phyloP scores from a whole-genome alignment of 2,797 vertebrate genomes.

The Characodon lateralis region DNA sequence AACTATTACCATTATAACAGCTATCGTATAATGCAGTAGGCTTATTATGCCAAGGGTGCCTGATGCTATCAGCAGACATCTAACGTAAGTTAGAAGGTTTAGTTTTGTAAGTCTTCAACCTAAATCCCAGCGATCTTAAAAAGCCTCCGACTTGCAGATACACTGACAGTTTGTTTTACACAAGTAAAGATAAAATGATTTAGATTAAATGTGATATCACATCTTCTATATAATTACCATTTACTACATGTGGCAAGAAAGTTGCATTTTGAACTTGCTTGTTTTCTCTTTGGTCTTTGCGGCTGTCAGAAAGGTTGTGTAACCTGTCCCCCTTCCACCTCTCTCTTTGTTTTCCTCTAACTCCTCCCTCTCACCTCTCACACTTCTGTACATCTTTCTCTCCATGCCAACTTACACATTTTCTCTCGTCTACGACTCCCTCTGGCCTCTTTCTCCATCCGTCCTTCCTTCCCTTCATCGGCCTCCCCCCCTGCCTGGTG shows the following conservation, averaged over 20 bases:
- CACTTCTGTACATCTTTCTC: slow-evolving; percentile 24
- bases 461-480: slow-evolving; percentile 36
- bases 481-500: slow-evolving; percentile 77
- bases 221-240: no score
- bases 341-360: slow-evolving; percentile 70
- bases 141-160: no score
- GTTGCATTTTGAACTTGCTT: not conserved
- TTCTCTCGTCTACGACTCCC: slow-evolving; percentile 8
- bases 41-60: no score
- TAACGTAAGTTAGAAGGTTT: no score
- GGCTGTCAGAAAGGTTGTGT: slow-evolving; percentile 70
- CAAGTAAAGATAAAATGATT: no score
- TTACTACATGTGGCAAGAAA: no score
- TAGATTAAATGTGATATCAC: not conserved
- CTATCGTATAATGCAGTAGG: no score
- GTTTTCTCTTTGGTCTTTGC: slow-evolving; percentile 28
- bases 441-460: slow-evolving; percentile 17
- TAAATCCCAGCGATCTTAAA: no score
- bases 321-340: slow-evolving; percentile 80
- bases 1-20: no score
- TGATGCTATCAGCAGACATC: no score
- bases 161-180: no score
- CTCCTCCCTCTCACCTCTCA: slow-evolving; percentile 57
- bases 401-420: slow-evolving; percentile 19
- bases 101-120: no score